Evolutionary conservation across 2,888 invertebrate genomes (phyloP).

Genomic region (Homarus gammarus): DNA sequence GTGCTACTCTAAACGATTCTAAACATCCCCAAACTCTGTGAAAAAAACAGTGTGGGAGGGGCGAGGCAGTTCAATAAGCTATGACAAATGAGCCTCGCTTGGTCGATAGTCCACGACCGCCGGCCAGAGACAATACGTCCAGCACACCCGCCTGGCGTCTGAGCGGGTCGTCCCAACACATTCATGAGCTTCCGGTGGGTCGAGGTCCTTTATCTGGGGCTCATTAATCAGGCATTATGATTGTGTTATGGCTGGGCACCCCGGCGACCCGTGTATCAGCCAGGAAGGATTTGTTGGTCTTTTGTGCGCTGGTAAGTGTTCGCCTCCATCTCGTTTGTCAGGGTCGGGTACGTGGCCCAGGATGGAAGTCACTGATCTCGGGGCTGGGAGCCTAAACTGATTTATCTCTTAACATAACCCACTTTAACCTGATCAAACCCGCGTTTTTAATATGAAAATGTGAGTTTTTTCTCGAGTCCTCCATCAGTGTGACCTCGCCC

Average conservation of each 20-base stretch:
- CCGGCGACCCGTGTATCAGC: too few relatives aligned
- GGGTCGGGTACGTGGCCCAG: too few relatives aligned
- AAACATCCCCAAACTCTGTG: background rate
- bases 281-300: too few relatives aligned
- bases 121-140: background rate
- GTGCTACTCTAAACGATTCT: background rate
- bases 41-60: background rate
- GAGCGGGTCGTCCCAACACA: background rate
- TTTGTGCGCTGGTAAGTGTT: too few relatives aligned
- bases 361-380: too few relatives aligned
- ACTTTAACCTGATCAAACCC: too few relatives aligned
- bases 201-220: background rate
- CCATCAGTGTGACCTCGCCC: too few relatives aligned
- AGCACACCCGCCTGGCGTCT: background rate
- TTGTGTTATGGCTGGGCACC: background rate
- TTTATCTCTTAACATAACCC: too few relatives aligned
- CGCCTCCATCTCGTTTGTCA: too few relatives aligned
- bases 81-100: constrained; percentile 46
- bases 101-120: constrained; percentile 3
- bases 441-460: too few relatives aligned
- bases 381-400: too few relatives aligned
- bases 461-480: too few relatives aligned
- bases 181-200: background rate
- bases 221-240: constrained; percentile 1
- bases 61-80: constrained; percentile 21